Percentiles rank a stretch among this genome's conserved stretches.
These are phyloP conservation scores for Drosophila cardini DNA, from an alignment of 1,140 invertebrate genomes.

Conservation along the genomic window DNA sequence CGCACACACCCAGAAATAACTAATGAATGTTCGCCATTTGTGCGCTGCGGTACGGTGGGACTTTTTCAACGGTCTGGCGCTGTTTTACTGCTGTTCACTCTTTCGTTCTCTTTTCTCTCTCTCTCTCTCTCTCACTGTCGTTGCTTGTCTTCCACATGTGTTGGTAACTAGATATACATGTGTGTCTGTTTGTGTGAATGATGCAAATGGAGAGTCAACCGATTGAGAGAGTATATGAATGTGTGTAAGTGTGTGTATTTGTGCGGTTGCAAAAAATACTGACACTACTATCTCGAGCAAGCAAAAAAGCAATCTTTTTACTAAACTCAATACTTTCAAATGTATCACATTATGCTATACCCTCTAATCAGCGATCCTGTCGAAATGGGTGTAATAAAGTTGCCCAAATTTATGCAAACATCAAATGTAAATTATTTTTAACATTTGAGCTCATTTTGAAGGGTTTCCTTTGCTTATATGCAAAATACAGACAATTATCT, in stretches of 20 bases:
- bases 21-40: constrained; percentile 61
- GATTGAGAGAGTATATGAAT: not conserved
- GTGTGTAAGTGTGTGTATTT: not conserved
- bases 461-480: too few relatives aligned
- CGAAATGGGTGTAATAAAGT: not conserved
- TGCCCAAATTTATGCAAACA: too few relatives aligned
- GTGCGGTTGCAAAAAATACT: constrained; percentile 32
- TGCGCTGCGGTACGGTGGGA: constrained; percentile 14
- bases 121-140: constrained; percentile 15
- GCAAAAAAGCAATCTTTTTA: constrained; percentile 35
- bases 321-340: constrained; percentile 32
- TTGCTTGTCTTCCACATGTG: not conserved
- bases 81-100: constrained; percentile 39
- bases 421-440: too few relatives aligned
- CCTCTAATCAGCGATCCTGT: not conserved
- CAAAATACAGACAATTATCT: too few relatives aligned
- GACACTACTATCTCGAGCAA: constrained; percentile 32
- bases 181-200: constrained; percentile 10
- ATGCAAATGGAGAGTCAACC: constrained; percentile 15
- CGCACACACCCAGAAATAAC: constrained; percentile 43
- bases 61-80: constrained; percentile 39
- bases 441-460: too few relatives aligned
- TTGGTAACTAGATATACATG: not conserved
- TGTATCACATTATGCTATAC: constrained; percentile 15
- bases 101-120: constrained; percentile 11